Evolutionary conservation across 2,797 vertebrate species (phyloP).

Genomic region (Gephyroberyx darwinii): DNA sequence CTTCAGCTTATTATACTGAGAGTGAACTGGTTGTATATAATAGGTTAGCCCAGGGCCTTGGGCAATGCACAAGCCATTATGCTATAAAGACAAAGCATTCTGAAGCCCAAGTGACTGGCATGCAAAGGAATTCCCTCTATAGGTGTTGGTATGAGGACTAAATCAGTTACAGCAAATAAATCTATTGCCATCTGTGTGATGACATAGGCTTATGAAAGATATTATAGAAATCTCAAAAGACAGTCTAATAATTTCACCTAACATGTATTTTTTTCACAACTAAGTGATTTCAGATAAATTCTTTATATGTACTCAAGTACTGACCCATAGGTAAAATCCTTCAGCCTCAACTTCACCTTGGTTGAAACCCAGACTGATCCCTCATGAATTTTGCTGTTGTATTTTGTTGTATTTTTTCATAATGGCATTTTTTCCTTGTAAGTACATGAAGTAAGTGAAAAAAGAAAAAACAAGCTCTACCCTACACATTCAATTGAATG

Average conservation of each 20-base stretch:
- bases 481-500: neutral
- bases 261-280: neutral
- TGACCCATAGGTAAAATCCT: neutral
- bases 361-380: neutral
- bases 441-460: neutral
- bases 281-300: neutral
- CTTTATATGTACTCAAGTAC: neutral
- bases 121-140: conserved; percentile 2
- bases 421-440: neutral
- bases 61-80: neutral
- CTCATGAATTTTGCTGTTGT: neutral
- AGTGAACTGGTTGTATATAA: neutral
- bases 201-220: neutral
- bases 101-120: conserved; percentile 1
- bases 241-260: neutral
- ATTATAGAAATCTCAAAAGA: neutral
- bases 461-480: neutral
- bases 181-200: neutral
- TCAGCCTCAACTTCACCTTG: neutral
- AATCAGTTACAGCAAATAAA: neutral
- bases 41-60: too few relatives aligned
- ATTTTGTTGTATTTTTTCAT: too few relatives aligned
- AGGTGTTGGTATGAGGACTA: conserved; percentile 17
- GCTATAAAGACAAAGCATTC: neutral
- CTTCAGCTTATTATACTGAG: neutral